Evolutionary conservation across 2,888 invertebrate genomes (phyloP).

Genomic region (Andrena bucephala): DNA sequence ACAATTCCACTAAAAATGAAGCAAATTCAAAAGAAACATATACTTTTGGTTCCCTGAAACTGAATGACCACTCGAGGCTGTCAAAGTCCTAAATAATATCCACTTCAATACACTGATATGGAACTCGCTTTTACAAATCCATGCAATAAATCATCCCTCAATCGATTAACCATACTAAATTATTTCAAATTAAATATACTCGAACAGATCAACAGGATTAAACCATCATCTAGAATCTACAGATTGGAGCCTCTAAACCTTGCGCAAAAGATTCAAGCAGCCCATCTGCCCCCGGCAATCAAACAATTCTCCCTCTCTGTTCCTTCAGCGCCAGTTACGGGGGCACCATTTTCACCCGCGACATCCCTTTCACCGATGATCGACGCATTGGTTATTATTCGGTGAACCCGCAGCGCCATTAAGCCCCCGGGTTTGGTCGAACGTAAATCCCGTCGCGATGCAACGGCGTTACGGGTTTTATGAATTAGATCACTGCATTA

Average conservation of each 20-base stretch:
- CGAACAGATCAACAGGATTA: no score
- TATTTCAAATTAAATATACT: no score
- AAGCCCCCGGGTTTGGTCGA: constrained; percentile 10
- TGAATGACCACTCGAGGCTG: no score
- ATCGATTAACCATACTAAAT: no score
- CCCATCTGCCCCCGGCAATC: neutral
- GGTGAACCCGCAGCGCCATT: constrained; percentile 17
- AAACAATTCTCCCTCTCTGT: neutral
- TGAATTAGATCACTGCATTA: constrained; percentile 64
- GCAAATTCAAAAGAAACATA: no score
- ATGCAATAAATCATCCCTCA: no score
- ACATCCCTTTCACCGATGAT: neutral
- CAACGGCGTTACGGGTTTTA: constrained; percentile 46
- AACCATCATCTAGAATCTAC: no score
- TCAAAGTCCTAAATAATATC: no score
- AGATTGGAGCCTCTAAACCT: neutral
- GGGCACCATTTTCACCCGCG: neutral
- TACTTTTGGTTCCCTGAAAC: no score
- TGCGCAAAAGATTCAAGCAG: neutral
- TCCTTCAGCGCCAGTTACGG: neutral
- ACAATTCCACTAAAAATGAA: no score
- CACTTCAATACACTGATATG: no score
- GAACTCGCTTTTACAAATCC: no score
- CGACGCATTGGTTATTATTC: constrained; percentile 12
- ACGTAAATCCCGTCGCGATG: constrained; percentile 39